These are phyloP conservation scores for Tenualosa thibaudeaui DNA, from an alignment of 2,797 vertebrate genomes.

Conservation along the genomic window DNA sequence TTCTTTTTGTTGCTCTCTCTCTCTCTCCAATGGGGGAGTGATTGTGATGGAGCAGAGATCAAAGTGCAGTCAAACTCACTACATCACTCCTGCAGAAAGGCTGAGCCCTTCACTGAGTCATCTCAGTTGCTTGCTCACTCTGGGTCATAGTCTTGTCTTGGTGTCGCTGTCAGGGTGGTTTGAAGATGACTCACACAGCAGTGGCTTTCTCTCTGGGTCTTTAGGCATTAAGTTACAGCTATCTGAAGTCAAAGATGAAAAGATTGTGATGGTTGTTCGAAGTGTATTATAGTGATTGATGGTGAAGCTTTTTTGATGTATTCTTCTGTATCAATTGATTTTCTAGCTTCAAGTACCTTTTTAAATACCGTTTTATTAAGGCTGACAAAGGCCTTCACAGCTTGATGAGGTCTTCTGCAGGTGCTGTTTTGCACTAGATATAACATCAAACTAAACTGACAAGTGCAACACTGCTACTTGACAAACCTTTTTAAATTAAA, in stretches of 20 bases:
- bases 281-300: not conserved
- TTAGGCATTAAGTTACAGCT: not conserved
- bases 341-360: not conserved
- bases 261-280: not conserved
- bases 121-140: not conserved
- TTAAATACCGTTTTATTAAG: too few species aligned
- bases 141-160: not conserved
- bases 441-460: too few species aligned
- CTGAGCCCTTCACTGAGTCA: not conserved
- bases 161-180: slow-evolving; percentile 16
- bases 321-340: not conserved
- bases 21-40: not conserved
- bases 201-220: not conserved
- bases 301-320: not conserved
- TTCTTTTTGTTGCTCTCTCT: not conserved
- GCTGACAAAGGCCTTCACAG: too few species aligned
- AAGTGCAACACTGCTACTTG: too few species aligned
- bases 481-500: too few species aligned
- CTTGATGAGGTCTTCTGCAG: too few species aligned
- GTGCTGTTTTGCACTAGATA: too few species aligned
- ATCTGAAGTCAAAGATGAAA: slow-evolving; percentile 4
- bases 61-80: not conserved
- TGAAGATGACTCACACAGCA: not conserved
- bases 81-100: not conserved
- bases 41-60: not conserved